Base-by-base conservation (phyloP, 2,113 vertebrate species). In the Pleuronectes platessa region DNA sequence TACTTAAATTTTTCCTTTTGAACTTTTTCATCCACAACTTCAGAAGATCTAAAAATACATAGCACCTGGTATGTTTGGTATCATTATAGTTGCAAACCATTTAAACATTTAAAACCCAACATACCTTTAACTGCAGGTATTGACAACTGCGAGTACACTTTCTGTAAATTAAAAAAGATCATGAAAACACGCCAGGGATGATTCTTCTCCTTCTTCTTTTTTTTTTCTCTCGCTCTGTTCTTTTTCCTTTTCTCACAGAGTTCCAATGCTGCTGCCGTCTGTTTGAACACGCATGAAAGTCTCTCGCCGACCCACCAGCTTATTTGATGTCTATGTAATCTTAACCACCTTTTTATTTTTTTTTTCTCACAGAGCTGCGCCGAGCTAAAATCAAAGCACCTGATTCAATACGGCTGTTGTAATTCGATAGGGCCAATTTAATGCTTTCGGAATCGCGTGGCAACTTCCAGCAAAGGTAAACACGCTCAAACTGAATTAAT, bases 281-380 rank as follows among this genome's bases (percentile, higher is more conserved):
- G 86, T 92, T 91, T 92, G 90, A 92, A 92, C 87, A 88, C 21
- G 89, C 84, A 87, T 92, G 75, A 87, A 90, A 87, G 86, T 63
- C 61, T 71, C 56, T 23, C 60, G 62, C 83, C 77, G 76, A 89
- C 86, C 82, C 85, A 87, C 78, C 79, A 78, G 65, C 75, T 81
- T 71, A 84, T 90, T 89, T 90, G 86, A 90, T 89, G 88, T 91
- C 70, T 75, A 70, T 87, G 26, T 61, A 85, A 79, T 83, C 74
- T 86, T 73, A 81, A 73, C 68, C 78, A 81, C 76, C 64, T 74
- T 86, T 86, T 85, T 75, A 7, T 86, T 63, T 59, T 27, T 31
- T 31, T 26, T 56, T 9, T 78, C 71, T 89, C 86, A 84, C 65
- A 85, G 78, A 74, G 40, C 81, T 77, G 71, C 63, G 73, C 62